Percentiles rank a stretch among this genome's conserved stretches.
Conservation (phyloP, 2,888 invertebrate species). For the Pachydiplax longipennis region DNA sequence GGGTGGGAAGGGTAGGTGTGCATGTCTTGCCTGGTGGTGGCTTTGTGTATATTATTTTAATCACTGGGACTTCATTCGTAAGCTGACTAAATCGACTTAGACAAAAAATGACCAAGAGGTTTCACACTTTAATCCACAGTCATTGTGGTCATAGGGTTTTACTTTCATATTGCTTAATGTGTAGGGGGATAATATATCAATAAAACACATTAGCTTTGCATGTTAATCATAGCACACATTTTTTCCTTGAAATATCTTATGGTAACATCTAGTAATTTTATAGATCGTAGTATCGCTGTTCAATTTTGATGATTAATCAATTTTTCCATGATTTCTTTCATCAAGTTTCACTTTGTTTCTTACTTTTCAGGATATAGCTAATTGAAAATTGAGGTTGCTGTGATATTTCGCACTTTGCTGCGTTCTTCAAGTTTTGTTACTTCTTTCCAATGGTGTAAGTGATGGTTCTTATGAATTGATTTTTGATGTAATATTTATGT, state of each 20-base stretch:
- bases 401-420: background rate
- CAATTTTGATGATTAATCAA: no score
- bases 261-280: background rate
- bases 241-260: background rate
- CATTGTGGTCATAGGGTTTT: background rate
- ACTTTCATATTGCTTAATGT: background rate
- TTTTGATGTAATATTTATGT: background rate
- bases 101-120: background rate
- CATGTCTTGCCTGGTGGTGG: constrained; percentile 34
- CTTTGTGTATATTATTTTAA: background rate
- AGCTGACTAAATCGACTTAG: background rate
- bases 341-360: background rate
- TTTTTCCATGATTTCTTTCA: no score
- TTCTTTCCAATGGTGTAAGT: background rate
- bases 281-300: no score
- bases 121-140: background rate
- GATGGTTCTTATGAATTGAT: background rate
- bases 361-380: background rate
- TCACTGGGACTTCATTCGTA: background rate
- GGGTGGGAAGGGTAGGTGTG: background rate
- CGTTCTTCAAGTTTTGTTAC: background rate
- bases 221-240: background rate
- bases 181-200: background rate
- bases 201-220: background rate
- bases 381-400: background rate